Evolutionary conservation across 2,888 invertebrate genomes (phyloP), one percentile per base, ranked within the genome.

Genomic region (Acanthopleura granulata): DNA sequence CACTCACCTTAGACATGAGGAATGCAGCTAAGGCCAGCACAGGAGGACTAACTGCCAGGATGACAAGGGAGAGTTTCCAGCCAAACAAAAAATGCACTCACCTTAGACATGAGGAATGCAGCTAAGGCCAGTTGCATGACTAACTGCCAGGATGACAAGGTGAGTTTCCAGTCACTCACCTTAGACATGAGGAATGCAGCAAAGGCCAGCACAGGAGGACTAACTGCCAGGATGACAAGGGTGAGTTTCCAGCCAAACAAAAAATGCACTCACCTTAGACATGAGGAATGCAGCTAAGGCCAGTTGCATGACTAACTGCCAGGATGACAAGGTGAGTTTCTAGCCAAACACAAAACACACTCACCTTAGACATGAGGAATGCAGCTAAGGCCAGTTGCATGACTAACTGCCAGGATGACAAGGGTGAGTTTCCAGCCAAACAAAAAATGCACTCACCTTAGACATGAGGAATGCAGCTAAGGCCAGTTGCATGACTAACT

Each of bases 161-260:
- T 40, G 40, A 40, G 40, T 40, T 40, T 40, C 40, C 40, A 40
- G 40, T 9, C 40, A 40, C 40, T 76, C 80, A 91, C 95, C 93
- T 93, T 90, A 66, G 95, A 94, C 66, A 96, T 94, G 69, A 95
- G 87, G 0, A 94, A 94, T 0, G 95, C 95, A 14, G 95, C 93
- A 12, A 93, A 91, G 0, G 95, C 94, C 70, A 96, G 3, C n/a
- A n/a, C n/a, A 6, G 93, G 71, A 96, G 90, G 96, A 9, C 95
- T 93, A 77, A 95, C 94, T 74, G 93, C 92, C 49, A 95, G 90
- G 80, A 95, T 95, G 0, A 96, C 93, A 14, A 96, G 91, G 0
- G 96, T 94, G 62, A 96, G 89, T 87, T 95, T 93, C 96, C 96
- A 96, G 12, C 96, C 96, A 86, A 94, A 94, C 1, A 92, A 87